phyloP scores from a whole-genome alignment of 2,888 invertebrate genomes.

The Cantharis lateralis region DNA sequence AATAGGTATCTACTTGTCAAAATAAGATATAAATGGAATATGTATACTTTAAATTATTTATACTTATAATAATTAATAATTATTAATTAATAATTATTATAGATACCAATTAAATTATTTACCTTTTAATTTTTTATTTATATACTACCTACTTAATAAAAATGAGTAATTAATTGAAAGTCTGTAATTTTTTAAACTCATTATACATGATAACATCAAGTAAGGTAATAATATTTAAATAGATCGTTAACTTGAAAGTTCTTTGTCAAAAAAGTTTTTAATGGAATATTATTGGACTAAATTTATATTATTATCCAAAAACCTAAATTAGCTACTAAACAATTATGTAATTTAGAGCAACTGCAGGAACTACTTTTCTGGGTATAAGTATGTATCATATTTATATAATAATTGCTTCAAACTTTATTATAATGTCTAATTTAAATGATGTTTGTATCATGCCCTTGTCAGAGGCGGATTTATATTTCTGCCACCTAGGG shows the following conservation, averaged over 20 bases:
- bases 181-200: too few species aligned
- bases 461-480: too few species aligned
- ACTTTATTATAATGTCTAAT: background rate
- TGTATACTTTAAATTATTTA: too few species aligned
- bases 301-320: background rate
- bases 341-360: conserved; percentile 3
- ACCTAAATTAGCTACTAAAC: background rate
- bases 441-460: too few species aligned
- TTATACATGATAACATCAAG: background rate
- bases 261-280: background rate
- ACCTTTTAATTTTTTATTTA: too few species aligned
- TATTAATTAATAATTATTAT: background rate
- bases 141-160: background rate
- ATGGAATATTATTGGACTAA: background rate
- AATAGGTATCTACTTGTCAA: too few species aligned
- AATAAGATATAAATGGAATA: too few species aligned
- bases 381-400: background rate
- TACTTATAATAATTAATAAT: background rate
- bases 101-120: background rate
- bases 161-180: background rate
- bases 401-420: background rate
- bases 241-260: background rate
- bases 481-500: too few species aligned
- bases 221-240: background rate
- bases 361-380: background rate